phyloP scores from a whole-genome alignment of 1,140 invertebrate species.

The Druon quercuslanigerum region DNA sequence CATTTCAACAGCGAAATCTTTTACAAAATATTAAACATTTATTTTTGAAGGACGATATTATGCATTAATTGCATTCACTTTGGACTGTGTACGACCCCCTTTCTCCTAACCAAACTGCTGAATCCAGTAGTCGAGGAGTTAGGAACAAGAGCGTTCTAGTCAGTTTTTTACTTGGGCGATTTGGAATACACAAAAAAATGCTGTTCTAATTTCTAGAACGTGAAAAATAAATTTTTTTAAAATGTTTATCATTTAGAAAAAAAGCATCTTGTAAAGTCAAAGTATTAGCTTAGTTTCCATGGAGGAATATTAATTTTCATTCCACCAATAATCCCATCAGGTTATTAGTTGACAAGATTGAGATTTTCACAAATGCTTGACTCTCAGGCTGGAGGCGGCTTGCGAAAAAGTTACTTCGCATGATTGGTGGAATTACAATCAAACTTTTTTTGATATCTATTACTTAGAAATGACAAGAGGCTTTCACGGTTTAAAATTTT shows the following conservation, averaged over 20 bases:
- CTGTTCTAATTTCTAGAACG: neutral
- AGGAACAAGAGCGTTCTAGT: neutral
- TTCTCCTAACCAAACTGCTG: neutral
- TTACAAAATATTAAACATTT: neutral
- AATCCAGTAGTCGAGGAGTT: neutral
- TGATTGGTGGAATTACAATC: neutral
- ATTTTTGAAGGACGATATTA: neutral
- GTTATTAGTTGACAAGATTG: neutral
- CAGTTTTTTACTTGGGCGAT: neutral
- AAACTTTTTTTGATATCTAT: neutral
- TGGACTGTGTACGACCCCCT: neutral
- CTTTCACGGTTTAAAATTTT: neutral
- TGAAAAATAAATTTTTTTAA: neutral
- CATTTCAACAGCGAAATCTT: neutral
- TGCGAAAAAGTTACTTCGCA: neutral
- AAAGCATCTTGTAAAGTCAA: neutral
- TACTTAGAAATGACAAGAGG: neutral
- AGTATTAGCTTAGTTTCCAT: neutral
- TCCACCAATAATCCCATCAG: neutral
- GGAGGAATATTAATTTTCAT: neutral
- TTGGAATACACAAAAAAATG: neutral
- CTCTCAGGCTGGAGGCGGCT: neutral
- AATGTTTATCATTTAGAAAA: neutral
- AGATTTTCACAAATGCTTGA: neutral
- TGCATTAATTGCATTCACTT: neutral